These are phyloP conservation scores for Sardina pilchardus DNA, from an alignment of 2,113 vertebrate genomes.

Conservation along the genomic window DNA sequence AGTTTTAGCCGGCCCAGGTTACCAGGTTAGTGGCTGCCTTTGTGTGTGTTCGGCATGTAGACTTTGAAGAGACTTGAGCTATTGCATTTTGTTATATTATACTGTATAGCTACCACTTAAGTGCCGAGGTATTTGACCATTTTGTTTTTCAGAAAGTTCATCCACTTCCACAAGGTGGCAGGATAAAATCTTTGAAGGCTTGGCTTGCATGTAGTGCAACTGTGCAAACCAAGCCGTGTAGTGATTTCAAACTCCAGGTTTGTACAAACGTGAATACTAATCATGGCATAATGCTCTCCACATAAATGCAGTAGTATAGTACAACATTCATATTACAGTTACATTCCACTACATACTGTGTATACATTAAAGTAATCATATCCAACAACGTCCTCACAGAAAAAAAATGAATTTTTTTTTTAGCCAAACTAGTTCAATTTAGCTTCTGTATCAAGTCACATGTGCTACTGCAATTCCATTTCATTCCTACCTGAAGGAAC, in stretches of 20 bases:
- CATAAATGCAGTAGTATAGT: background rate
- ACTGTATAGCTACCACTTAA: background rate
- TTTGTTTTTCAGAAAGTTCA: conserved; percentile 22
- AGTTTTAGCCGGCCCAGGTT: background rate
- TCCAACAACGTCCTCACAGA: background rate
- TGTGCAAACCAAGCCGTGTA: no score
- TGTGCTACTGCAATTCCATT: background rate
- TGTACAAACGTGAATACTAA: background rate
- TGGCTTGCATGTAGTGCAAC: background rate
- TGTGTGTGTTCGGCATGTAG: background rate
- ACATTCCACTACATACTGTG: background rate
- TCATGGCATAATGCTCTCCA: background rate
- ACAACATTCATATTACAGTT: background rate
- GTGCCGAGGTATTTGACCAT: background rate
- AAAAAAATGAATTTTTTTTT: background rate
- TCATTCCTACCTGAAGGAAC: conserved; percentile 88
- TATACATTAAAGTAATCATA: background rate
- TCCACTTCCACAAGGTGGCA: conserved; percentile 56
- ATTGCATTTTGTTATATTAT: conserved; percentile 6
- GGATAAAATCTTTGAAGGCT: conserved; percentile 26
- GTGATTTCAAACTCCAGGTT: background rate
- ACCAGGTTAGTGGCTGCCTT: background rate
- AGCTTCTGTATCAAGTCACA: background rate
- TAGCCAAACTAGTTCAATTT: background rate
- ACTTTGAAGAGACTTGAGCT: background rate